Evolutionary conservation across 1,140 invertebrate genomes (phyloP), one percentile per base, ranked within the genome.

Genomic region (Drosophila azteca): DNA sequence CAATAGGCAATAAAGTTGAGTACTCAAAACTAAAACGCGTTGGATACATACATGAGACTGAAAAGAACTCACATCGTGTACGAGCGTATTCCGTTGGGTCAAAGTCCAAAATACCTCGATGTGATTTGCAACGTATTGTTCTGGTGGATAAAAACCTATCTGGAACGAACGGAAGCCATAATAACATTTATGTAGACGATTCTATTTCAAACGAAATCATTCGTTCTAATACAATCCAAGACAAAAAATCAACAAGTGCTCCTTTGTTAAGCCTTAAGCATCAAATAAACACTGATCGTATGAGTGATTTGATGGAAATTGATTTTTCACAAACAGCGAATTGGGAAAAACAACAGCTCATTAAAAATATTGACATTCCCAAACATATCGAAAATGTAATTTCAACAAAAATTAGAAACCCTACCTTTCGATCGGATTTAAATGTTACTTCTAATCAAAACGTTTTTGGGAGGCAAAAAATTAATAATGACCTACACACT

Each of bases 1-100:
- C 97, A 26, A 95, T 98, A 49, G 97, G 97, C 6, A 97, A 96
- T 26, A 94, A 95, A 68, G 94, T 95, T n/a, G 94, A 95, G 67
- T 92, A 92, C 43, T 73, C 67, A n/a, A 90, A 90, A 61, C 58
- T 76, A n/a, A 83, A 88, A 49, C 84, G 77, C 62, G 75, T 81
- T 29, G 75, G 83, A 62, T 62, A 82, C 71, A 45, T 80, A 11
- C 82, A 85, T 74, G 80, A 91, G 54, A 49, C 79, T 1, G 70
- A 79, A 50, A 77, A 83, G 17, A 85, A 63, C 49, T 71, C 66
- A 41, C 90, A 91, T 31, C 91, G 95, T 49, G 94, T 94, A 0
- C 92, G 95, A 72, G 95, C 95, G 1, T 95, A 95, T 79, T 95
- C 95, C 26, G 94, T 95, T 35, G 95, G 95, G 13, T 95, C 94